phyloP scores from a whole-genome alignment of 1,140 invertebrate genomes.

The Drosophila sechellia region DNA sequence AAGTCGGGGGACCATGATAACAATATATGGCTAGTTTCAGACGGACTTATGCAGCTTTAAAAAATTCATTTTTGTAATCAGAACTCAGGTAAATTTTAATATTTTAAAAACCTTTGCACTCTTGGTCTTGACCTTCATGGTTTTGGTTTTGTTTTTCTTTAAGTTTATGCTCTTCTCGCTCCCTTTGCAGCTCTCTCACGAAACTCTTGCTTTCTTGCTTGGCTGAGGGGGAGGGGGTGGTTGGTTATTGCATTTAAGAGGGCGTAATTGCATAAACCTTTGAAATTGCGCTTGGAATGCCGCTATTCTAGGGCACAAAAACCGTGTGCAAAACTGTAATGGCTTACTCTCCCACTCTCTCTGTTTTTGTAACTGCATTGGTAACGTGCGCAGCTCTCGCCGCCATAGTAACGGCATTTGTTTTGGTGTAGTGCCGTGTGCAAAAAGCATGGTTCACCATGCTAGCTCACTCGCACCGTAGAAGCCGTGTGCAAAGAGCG shows the following conservation, averaged over 20 bases:
- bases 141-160: constrained; percentile 5
- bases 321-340: constrained; percentile 64
- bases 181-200: constrained; percentile 30
- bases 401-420: constrained; percentile 77
- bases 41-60: background rate
- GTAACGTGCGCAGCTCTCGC: constrained; percentile 61
- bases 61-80: constrained; percentile 1
- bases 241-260: background rate
- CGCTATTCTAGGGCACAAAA: constrained; percentile 39
- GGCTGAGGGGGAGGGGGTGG: background rate
- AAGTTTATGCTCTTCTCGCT: background rate
- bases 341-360: background rate
- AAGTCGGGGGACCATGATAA: background rate
- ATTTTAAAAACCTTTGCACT: constrained; percentile 35
- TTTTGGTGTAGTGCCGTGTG: constrained; percentile 73
- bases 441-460: constrained; percentile 45
- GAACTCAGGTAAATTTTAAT: background rate
- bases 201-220: constrained; percentile 42
- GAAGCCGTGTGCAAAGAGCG: constrained; percentile 68
- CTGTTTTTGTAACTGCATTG: constrained; percentile 26
- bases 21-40: background rate
- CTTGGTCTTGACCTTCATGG: constrained; percentile 35
- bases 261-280: constrained; percentile 22
- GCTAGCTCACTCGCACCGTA: constrained; percentile 15
- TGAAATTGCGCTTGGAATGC: constrained; percentile 22